Conservation (phyloP, 2,797 vertebrate genomes). For the Pseudochaenichthys georgianus region DNA sequence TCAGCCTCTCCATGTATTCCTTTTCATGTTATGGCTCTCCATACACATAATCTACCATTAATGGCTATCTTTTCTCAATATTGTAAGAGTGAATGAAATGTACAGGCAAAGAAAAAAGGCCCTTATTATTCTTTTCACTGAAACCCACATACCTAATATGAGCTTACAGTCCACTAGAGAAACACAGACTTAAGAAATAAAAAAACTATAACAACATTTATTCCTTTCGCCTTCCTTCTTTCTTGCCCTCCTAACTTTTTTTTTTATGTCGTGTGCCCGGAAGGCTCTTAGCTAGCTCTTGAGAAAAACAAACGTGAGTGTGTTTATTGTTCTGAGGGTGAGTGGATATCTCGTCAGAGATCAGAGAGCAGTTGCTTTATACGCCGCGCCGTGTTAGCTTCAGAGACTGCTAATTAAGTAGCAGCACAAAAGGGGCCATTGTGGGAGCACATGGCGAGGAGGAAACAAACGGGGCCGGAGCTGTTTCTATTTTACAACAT, state of each 20-base stretch:
- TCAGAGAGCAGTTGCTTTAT: conserved; percentile 44
- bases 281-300: conserved; percentile 14
- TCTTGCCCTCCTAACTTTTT: not conserved
- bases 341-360: conserved; percentile 47
- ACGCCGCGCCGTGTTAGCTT: conserved; percentile 32
- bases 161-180: conserved; percentile 2
- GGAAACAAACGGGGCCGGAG: conserved; percentile 22
- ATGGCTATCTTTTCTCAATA: not conserved
- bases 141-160: not conserved
- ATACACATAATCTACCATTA: not conserved
- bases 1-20: conserved; percentile 27
- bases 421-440: conserved; percentile 56
- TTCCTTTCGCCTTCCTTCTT: not conserved
- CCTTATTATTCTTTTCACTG: not conserved
- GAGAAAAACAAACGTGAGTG: conserved; percentile 33
- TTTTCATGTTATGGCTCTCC: conserved; percentile 19
- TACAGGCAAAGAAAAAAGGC: conserved; percentile 5
- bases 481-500: conserved; percentile 24
- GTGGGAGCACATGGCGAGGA: conserved; percentile 38
- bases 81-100: not conserved
- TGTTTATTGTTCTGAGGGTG: conserved; percentile 27
- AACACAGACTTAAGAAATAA: conserved; percentile 7
- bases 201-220: not conserved
- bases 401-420: conserved; percentile 67
- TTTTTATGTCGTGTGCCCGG: conserved; percentile 15